Base-by-base conservation (phyloP, 2,113 vertebrate genomes). In the Lutjanus erythropterus region DNA sequence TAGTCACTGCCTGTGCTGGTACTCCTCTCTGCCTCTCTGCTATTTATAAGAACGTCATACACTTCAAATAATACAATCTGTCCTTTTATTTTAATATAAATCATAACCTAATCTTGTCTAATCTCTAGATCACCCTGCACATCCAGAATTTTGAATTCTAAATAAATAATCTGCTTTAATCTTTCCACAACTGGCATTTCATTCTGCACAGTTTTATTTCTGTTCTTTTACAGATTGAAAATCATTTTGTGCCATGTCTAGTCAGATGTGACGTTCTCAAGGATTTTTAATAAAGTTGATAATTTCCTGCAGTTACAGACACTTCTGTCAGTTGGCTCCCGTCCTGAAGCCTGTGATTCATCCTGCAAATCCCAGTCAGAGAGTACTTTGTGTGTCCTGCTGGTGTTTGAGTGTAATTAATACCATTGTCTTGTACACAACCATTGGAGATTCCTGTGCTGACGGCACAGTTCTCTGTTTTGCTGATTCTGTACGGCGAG, bases 391-490 rank as follows among this genome's bases (percentile, higher is more conserved):
- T 33, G 19, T 56, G 21, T 10, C 15, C 16, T 39, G 46, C 71
- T 37, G 35, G 46, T 46, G 37, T 55, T n/a, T 14, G 27, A 42
- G 11, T 69, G 5, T 78, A 62, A 84, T 83, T 67, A 75, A 75
- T 58, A 72, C 23, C 29, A 76, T 49, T 79, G 56, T 75, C 33
- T 86, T 72, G 35, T 39, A 49, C 29, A 66, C n/a, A 72, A 58
- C 71, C 77, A 41, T 68, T 66, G 58, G 59, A 64, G 8, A 65
- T 76, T 27, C 71, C 47, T 61, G 16, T 85, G 85, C 85, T 84
- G 87, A 86, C 35, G 11, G 29, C 21, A 61, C 60, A 33, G 2
- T 74, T 78, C 77, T 69, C 31, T 39, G 71, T 70, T 84, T 71
- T 77, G 71, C 80, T 77, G 78, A 88, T 60, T 71, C 75, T 62